Conservation (phyloP, 1,140 invertebrate species). For the Eriocheir sinensis region DNA sequence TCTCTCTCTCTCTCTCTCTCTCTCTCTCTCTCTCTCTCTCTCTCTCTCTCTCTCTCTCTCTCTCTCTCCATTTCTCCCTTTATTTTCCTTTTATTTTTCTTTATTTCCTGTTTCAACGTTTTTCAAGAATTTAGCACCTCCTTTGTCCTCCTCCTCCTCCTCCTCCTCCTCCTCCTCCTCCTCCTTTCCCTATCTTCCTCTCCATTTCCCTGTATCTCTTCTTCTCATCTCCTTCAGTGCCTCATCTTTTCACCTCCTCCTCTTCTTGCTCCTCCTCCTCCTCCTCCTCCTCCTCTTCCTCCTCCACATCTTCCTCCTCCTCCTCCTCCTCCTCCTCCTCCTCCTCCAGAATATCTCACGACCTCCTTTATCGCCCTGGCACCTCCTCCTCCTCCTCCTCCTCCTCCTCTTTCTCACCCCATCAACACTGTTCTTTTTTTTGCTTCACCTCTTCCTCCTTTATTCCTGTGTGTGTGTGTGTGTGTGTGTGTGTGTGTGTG, state of each 20-base stretch:
- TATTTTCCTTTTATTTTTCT: background rate
- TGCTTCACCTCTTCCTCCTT: background rate
- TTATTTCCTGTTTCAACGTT: background rate
- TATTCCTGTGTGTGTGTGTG: background rate
- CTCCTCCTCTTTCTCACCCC: background rate
- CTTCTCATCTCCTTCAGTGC: background rate
- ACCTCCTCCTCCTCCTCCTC: background rate
- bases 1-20: constrained; percentile 3
- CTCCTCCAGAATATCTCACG: background rate
- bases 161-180: background rate
- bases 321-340: background rate
- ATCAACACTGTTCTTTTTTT: background rate
- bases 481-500: background rate
- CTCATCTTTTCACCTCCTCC: background rate
- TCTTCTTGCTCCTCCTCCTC: background rate
- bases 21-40: background rate
- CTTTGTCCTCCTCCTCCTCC: background rate
- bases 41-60: background rate
- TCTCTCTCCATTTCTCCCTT: background rate
- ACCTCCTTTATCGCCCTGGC: background rate
- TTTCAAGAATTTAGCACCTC: background rate
- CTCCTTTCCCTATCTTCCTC: background rate
- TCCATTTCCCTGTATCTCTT: background rate
- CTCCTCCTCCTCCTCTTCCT: background rate
- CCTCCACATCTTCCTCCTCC: background rate